These are phyloP conservation scores for Pogonocichla stellata DNA, from an alignment of 2,113 vertebrate genomes.

Conservation along the genomic window DNA sequence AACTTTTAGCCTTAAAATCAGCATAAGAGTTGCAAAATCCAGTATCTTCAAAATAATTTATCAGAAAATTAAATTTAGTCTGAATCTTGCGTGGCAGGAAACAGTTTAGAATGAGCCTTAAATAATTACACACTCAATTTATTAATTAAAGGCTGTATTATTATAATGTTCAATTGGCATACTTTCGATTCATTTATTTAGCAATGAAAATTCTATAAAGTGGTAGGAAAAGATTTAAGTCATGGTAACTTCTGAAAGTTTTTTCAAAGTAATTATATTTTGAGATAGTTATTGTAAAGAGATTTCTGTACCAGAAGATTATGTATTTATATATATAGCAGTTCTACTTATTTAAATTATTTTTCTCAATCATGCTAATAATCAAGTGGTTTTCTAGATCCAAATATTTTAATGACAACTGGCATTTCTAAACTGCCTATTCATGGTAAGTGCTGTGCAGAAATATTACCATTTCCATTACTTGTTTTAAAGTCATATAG, in stretches of 20 bases:
- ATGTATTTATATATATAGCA: not conserved
- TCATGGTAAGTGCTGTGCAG: not conserved
- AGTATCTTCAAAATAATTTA: not conserved
- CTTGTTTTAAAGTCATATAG: not conserved
- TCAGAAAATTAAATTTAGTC: not conserved
- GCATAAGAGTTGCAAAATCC: not conserved
- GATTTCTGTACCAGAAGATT: not conserved
- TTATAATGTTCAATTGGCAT: not conserved
- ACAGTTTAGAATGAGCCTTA: not conserved
- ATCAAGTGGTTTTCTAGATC: not conserved
- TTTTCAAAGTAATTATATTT: not conserved
- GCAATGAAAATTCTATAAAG: not conserved
- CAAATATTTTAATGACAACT: slow-evolving; percentile 5
- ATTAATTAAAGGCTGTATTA: not conserved
- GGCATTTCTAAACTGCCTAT: not conserved
- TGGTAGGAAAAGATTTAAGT: not conserved
- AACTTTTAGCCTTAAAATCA: not conserved
- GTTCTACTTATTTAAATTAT: not conserved
- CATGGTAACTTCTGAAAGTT: not conserved
- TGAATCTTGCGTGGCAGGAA: not conserved
- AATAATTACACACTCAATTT: not conserved
- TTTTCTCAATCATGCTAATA: not conserved
- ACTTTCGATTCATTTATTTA: not conserved
- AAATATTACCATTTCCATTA: not conserved
- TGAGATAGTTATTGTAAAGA: not conserved